Base-by-base conservation (phyloP, 2,113 vertebrate genomes). In the Pungitius pungitius region DNA sequence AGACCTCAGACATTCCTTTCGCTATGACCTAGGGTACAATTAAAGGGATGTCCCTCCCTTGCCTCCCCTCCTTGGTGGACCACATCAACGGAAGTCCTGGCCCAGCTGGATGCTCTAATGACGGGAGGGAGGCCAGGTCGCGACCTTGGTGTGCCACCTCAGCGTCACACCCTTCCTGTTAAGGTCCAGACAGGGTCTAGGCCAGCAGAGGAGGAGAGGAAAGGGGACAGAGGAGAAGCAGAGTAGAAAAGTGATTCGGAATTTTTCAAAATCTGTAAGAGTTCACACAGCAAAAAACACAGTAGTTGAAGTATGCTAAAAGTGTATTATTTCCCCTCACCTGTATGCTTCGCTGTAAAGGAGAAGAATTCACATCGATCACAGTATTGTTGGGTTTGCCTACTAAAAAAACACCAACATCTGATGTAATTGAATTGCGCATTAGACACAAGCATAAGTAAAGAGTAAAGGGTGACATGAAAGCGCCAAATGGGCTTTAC, bases 1-100 rank as follows among this genome's bases (percentile, higher is more conserved):
- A 92, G 91, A 94, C 94, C 92, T 93, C 93, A 95, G 91, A 92
- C 93, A 93, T 94, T 93, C 92, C 90, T 93, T 91, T 91, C 81
- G 75, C 91, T 93, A 82, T 86, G 89, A 91, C 88, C 88, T 90
- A 93, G 90, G 92, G 90, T 93, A 93, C 90, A 94, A 94, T 94
- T 94, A 94, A 88, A 75, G 80, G 85, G 87, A 91, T 87, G 91
- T 93, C 88, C 88, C 93, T 93, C 92, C 90, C 88, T 90, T 92
- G 90, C 85, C 88, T 90, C 87, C 90, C 87, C 87, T 91, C 85
- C 82, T 89, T 5, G 78, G 85, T 87, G 83, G 91, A 90, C 93
- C 93, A 92, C 92, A 93, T 93, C 91, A 93, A 92, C 90, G 88
- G 90, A 92, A 90, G 92, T 92, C 90, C 85, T 89, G 78, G 91